Evolutionary conservation across 2,888 invertebrate genomes (phyloP), one percentile per base, ranked within the genome.

Genomic region (Branchipolynoe longqiensis): DNA sequence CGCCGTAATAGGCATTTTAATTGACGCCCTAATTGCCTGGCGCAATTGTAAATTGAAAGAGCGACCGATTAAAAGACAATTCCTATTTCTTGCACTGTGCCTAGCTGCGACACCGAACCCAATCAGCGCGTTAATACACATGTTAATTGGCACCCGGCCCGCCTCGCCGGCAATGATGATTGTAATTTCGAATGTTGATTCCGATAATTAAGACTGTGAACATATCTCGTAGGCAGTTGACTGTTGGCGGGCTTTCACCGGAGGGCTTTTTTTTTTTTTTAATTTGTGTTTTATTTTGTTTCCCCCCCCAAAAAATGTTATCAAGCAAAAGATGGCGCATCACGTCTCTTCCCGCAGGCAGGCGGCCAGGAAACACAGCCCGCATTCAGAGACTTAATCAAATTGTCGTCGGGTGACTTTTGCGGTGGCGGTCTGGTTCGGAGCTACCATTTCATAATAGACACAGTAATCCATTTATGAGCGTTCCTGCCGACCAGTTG

Each of bases 1-100:
- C 69, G 28, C 41, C 48, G 78, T 78, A 78, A 78, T 78, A 54
- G 78, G 78, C 54, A 54, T 78, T 78, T 78, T 78, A 78, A 78
- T 78, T 78, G 78, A 78, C 78, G 28, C 6, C 48, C 54, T 78
- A 78, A 78, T 78, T 78, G 78, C 78, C 48, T 48, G 1, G 3
- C n/a, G 78, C 78, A 78, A 78, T 78, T 78, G 78, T 78, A 78
- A 78, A 78, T 78, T 78, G 78, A 78, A 78, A 78, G 54, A 54
- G 78, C 28, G 54, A n/a, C 48, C 48, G 78, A 78, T 78, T 78
- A 78, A 78, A 78, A 41, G 28, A 48, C 54, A 78, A 54, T 78
- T 78, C 78, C 31, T 78, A 33, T 78, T 78, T 78, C 78, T 78
- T 78, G 41, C 78, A 78, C 78, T 78, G 78, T 54, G 78, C 48